phyloP scores from a whole-genome alignment of 2,113 vertebrate genomes.

The Osmerus mordax region DNA sequence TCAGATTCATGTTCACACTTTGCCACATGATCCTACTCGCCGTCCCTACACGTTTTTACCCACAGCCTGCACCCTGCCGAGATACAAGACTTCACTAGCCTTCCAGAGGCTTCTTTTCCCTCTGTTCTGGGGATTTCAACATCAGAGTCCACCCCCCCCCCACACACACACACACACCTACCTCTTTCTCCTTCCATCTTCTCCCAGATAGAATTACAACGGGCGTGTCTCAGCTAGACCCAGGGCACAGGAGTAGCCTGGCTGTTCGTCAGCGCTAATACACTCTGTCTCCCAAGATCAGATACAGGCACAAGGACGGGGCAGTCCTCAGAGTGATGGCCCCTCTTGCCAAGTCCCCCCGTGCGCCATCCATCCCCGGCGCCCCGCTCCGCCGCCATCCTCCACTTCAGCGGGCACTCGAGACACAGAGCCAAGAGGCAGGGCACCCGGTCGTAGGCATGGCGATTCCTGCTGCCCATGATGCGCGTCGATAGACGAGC shows the following conservation, averaged over 20 bases:
- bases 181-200: background rate
- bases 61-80: no score
- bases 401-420: conserved; percentile 48
- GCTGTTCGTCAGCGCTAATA: conserved; percentile 69
- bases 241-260: conserved; percentile 46
- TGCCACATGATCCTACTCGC: conserved; percentile 17
- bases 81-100: no score
- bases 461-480: no score
- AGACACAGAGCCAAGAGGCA: conserved; percentile 46
- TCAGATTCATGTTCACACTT: background rate
- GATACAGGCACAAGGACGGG: conserved; percentile 65
- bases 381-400: conserved; percentile 47
- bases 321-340: conserved; percentile 60
- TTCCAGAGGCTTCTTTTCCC: background rate
- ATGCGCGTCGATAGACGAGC: no score
- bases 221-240: no score
- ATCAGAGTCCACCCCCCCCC: no score
- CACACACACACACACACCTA: conserved; percentile 3
- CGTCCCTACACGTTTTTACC: conserved; percentile 23
- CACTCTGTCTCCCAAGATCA: conserved; percentile 67
- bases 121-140: background rate
- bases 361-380: conserved; percentile 62
- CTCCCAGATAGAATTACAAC: conserved; percentile 58
- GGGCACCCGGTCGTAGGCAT: conserved; percentile 20
- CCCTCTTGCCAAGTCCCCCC: conserved; percentile 53